Percentiles rank a stretch among this genome's conserved stretches.
These are phyloP conservation scores for Siderastrea radians DNA, from an alignment of 92 coral and sea anemone species.

Conservation along the genomic window DNA sequence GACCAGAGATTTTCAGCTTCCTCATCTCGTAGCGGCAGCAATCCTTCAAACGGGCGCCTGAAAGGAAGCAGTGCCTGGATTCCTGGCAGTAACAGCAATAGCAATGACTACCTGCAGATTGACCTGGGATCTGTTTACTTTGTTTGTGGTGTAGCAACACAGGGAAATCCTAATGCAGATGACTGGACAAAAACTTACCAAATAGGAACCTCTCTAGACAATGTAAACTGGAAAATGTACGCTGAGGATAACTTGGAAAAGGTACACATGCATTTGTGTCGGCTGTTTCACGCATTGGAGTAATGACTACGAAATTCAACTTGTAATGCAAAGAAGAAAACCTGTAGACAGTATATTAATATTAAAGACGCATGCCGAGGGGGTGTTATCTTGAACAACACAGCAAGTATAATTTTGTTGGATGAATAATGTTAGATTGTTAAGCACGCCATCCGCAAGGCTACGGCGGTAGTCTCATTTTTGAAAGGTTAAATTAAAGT, in stretches of 20 bases:
- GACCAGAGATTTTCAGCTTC: constrained; percentile 19
- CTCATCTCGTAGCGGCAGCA: constrained; percentile 2
- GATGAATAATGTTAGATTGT: too few relatives aligned
- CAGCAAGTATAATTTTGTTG: too few relatives aligned
- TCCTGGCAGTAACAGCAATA: neutral
- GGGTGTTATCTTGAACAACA: too few relatives aligned
- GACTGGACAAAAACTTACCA: constrained; percentile 50
- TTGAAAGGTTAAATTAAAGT: too few relatives aligned
- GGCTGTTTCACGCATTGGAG: too few relatives aligned
- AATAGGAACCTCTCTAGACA: constrained; percentile 30
- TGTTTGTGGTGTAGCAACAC: constrained; percentile 40
- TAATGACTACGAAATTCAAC: too few relatives aligned
- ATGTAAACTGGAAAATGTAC: constrained; percentile 12
- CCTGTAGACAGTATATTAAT: too few relatives aligned
- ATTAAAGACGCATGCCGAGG: too few relatives aligned
- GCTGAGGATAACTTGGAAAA: constrained; percentile 1
- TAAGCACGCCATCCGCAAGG: too few relatives aligned
- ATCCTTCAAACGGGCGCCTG: constrained; percentile 31
- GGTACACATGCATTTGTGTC: neutral
- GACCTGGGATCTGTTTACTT: constrained; percentile 51
- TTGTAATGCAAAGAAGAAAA: too few relatives aligned
- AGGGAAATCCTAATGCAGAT: constrained; percentile 27
- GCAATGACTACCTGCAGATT: constrained; percentile 17
- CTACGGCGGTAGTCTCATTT: too few relatives aligned
- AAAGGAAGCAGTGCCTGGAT: neutral